Percentiles rank a stretch among this genome's conserved stretches.
phyloP scores from a whole-genome alignment of 2,888 invertebrate genomes.

The Eristalis tenax region DNA sequence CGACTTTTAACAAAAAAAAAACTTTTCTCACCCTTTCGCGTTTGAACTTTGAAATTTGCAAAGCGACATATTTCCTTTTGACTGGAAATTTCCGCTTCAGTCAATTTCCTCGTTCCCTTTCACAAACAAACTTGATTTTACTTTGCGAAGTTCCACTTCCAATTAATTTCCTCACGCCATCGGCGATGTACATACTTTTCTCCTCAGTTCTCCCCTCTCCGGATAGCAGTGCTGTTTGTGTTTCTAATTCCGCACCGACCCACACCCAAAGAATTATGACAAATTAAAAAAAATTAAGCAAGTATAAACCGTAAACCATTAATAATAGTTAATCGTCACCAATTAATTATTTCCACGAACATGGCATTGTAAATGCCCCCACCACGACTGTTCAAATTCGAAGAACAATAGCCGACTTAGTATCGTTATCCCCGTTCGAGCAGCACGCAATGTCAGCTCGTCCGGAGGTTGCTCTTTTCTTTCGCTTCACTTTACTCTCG shows the following conservation, averaged over 20 bases:
- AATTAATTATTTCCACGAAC: constrained; percentile 59
- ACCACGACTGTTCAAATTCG: not conserved
- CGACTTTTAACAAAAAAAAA: no score
- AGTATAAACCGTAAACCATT: constrained; percentile 9
- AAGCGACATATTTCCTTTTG: not conserved
- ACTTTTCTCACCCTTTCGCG: not conserved
- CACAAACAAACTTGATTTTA: not conserved
- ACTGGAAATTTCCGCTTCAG: not conserved
- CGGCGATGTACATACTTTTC: not conserved
- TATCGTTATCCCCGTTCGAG: constrained; percentile 47
- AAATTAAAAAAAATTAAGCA: not conserved
- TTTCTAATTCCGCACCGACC: constrained; percentile 5
- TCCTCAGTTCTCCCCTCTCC: not conserved
- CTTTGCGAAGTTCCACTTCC: not conserved
- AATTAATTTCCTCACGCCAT: not conserved
- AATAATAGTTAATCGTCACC: constrained; percentile 43
- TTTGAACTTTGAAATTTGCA: not conserved
- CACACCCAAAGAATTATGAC: constrained; percentile 19
- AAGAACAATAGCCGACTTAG: constrained; percentile 9
- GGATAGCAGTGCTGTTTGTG: not conserved
- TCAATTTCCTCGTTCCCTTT: not conserved
- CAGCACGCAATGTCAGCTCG: constrained; percentile 49
- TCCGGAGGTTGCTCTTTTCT: constrained; percentile 1
- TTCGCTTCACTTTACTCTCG: not conserved
- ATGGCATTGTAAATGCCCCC: not conserved